Conservation (phyloP, 2,888 invertebrate species). For the Sinotaia quadrata region DNA sequence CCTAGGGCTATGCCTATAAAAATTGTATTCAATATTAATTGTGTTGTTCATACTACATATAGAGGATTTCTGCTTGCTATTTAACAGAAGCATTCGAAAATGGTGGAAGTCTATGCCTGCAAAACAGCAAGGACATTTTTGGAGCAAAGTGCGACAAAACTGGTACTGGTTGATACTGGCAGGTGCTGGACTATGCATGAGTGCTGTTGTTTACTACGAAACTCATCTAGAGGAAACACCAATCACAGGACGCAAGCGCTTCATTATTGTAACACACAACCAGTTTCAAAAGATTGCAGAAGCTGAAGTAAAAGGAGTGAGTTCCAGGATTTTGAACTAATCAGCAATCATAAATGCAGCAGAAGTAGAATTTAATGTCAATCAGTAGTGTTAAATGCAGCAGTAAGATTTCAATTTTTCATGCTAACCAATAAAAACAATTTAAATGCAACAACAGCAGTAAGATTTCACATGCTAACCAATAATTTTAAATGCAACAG, state of each 20-base stretch:
- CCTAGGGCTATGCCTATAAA: neutral
- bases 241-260: conserved; percentile 75
- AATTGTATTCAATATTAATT: neutral
- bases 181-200: conserved; percentile 10
- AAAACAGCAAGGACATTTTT: conserved; percentile 57
- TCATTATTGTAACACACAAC: conserved; percentile 74
- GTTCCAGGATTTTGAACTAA: conserved; percentile 15
- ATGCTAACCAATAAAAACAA: too few species aligned
- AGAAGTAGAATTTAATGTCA: too few species aligned
- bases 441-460: too few species aligned
- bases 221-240: conserved; percentile 75
- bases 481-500: too few species aligned
- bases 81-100: conserved; percentile 70
- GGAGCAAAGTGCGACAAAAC: conserved; percentile 30
- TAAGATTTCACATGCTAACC: too few species aligned
- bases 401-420: too few species aligned
- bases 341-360: too few species aligned
- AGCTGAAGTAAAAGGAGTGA: conserved; percentile 70
- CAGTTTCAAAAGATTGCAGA: conserved; percentile 72
- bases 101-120: conserved; percentile 73
- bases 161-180: conserved; percentile 28
- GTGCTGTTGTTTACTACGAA: conserved; percentile 59
- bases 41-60: too few species aligned
- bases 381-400: too few species aligned
- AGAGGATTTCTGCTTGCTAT: conserved; percentile 49